Evolutionary conservation across 2,113 vertebrate species (phyloP).

Genomic region (Platichthys stellatus): DNA sequence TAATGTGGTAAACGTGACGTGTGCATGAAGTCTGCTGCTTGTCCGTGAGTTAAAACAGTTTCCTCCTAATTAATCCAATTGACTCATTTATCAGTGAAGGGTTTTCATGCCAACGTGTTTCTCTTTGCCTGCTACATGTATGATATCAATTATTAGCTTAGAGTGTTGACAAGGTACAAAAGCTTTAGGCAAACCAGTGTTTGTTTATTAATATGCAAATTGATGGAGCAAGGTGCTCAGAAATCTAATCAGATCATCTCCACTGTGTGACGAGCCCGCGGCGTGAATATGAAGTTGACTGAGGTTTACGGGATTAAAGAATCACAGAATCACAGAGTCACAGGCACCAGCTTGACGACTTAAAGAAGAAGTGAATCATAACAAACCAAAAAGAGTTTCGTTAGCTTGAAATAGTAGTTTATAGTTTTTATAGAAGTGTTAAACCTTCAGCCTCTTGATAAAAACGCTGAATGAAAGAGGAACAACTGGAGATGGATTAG

Average conservation of each 20-base stretch:
- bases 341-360: too few species aligned
- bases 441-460: too few species aligned
- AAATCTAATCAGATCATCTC: background rate
- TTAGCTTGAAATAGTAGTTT: too few species aligned
- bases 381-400: too few species aligned
- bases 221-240: background rate
- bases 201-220: background rate
- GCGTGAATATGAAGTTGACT: background rate
- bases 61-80: background rate
- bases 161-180: background rate
- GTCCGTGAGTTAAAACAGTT: background rate
- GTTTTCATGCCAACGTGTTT: background rate
- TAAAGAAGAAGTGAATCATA: too few species aligned
- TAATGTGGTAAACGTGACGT: background rate
- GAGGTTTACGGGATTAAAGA: too few species aligned
- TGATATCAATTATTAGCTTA: background rate
- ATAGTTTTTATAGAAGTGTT: too few species aligned
- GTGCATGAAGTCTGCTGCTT: too few species aligned
- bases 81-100: background rate
- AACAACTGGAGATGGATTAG: too few species aligned
- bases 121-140: background rate
- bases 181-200: background rate
- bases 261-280: background rate
- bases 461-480: too few species aligned
- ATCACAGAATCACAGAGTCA: too few species aligned